Evolutionary conservation across 2,113 vertebrate genomes (phyloP).

Genomic region (Melanotaenia duboulayi): DNA sequence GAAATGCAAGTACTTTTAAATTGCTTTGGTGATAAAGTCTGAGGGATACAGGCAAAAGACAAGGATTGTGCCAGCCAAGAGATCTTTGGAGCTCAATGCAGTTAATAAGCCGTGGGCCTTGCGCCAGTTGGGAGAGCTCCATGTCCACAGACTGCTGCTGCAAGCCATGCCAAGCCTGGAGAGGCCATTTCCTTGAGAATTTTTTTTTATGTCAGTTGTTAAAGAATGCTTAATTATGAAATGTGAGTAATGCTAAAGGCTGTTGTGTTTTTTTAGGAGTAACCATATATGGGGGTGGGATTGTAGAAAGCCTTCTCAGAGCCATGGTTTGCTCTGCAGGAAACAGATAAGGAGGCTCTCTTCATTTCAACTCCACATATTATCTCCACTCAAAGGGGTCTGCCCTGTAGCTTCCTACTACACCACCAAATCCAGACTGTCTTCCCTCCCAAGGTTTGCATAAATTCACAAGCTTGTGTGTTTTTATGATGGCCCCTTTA

Average conservation of each 20-base stretch:
- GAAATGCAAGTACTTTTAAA: constrained; percentile 66
- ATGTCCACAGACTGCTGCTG: constrained; percentile 29
- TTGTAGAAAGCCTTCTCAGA: constrained; percentile 30
- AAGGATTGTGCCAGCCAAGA: constrained; percentile 31
- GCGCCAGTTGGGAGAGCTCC: constrained; percentile 48
- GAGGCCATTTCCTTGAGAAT: constrained; percentile 26
- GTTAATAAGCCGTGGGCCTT: constrained; percentile 58
- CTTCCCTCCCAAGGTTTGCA: constrained; percentile 39
- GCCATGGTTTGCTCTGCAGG: constrained; percentile 54
- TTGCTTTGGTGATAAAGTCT: constrained; percentile 64
- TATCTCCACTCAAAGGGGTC: constrained; percentile 28
- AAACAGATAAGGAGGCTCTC: constrained; percentile 58
- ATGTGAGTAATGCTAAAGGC: constrained; percentile 33
- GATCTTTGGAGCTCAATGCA: constrained; percentile 56
- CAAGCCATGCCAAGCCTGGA: constrained; percentile 16
- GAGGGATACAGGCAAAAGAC: constrained; percentile 29
- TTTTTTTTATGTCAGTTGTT: constrained; percentile 38
- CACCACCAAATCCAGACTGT: constrained; percentile 30
- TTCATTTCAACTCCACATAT: constrained; percentile 46
- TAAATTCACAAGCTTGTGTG: constrained; percentile 46
- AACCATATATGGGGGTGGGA: constrained; percentile 46
- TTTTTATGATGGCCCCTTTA: constrained; percentile 23
- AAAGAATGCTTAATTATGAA: constrained; percentile 48
- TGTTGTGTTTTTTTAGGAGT: constrained; percentile 37
- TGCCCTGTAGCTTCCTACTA: constrained; percentile 33